Evolutionary conservation across 2,888 invertebrate species (phyloP), one percentile per base, ranked within the genome.

Genomic region (Proisotoma minuta): DNA sequence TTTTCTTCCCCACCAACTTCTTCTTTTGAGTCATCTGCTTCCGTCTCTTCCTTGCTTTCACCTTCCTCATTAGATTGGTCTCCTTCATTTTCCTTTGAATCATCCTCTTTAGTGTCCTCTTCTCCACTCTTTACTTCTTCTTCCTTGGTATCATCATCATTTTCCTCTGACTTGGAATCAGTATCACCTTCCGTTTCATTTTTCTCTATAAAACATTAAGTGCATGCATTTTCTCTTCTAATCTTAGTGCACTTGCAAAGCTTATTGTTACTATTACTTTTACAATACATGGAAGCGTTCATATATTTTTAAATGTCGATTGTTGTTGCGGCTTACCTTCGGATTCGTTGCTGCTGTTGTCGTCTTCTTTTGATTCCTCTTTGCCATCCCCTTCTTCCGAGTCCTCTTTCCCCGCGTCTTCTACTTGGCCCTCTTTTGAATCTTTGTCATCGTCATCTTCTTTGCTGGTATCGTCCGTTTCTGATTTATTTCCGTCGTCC

Each of bases 371-470:
- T 4, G 60, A 54, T 10, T 67, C 61, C 50, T 51, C 63, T 34
- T 61, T 58, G 65, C 57, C 74, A 64, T 69, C 66, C 63, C 63
- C 69, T 70, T 63, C 49, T 40, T 57, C 56, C 24, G 54, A 52
- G 5, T 57, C 66, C 18, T 61, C 68, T n/a, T 63, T 65, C 24
- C 65, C 65, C 28, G 48, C 4, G 18, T 57, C 43, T 48, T 24
- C 52, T 72, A 71, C 64, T 52, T 65, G 8, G 47, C 5, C 47
- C 26, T 50, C 50, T 67, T 70, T 64, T 73, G 75, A 50, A 8
- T 23, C 50, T n/a, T n/a, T n/a, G 34, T 62, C 69, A 70, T 62
- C 69, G 69, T 71, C 77, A 76, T 76, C 78, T 78, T 77, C 78
- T 76, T 75, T 75, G 26, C 59, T 50, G 48, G 60, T 52, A 27